Conservation (phyloP, 2,888 invertebrate species). For the Digitonthophagus gazella region DNA sequence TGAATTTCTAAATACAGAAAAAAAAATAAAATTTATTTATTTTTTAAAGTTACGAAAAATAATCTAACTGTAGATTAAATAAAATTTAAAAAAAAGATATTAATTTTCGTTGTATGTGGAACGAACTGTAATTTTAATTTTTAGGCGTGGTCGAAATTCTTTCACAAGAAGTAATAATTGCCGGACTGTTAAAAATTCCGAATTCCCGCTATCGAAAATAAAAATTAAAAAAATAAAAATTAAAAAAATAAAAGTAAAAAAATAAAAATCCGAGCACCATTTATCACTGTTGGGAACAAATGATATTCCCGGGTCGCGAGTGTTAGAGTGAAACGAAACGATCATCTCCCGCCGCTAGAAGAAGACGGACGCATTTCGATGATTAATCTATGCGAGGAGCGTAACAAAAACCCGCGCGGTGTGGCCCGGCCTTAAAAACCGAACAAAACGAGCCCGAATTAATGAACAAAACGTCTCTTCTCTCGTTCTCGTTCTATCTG, state of each 20-base stretch:
- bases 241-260: conserved; percentile 33
- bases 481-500: too few species aligned
- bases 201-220: conserved; percentile 5
- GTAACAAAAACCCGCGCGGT: conserved; percentile 9
- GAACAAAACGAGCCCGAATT: conserved; percentile 25
- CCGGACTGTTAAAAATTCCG: background rate
- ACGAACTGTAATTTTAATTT: conserved; percentile 1
- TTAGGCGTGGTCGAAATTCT: conserved; percentile 4
- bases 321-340: conserved; percentile 1
- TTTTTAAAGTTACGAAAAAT: too few species aligned
- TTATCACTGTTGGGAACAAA: conserved; percentile 51
- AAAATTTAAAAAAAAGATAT: too few species aligned
- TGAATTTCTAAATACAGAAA: too few species aligned
- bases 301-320: conserved; percentile 44
- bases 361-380: conserved; percentile 33
- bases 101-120: too few species aligned
- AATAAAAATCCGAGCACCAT: conserved; percentile 42
- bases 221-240: background rate
- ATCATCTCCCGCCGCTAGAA: conserved; percentile 27
- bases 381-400: conserved; percentile 41
- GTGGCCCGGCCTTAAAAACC: background rate
- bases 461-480: conserved; percentile 42
- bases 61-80: too few species aligned
- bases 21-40: too few species aligned
- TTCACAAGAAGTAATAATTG: background rate